Evolutionary conservation across 2,888 invertebrate species (phyloP).

Genomic region (Selenia dentaria): DNA sequence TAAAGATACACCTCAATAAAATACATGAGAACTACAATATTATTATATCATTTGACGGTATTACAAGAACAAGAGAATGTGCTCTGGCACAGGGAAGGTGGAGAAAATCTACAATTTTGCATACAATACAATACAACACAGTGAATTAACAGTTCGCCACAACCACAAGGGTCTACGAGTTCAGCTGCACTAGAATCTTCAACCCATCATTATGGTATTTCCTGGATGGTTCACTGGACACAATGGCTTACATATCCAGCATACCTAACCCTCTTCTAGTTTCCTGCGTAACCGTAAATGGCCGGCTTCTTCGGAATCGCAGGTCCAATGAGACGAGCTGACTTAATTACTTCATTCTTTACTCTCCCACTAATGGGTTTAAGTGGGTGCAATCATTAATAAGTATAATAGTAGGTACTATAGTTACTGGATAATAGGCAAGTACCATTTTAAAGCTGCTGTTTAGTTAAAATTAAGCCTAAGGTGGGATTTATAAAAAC

Average conservation of each 20-base stretch:
- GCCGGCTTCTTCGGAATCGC: conserved; percentile 24
- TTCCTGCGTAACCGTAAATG: conserved; percentile 29
- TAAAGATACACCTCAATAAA: too few relatives aligned
- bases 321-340: conserved; percentile 14
- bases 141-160: not conserved
- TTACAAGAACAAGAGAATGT: not conserved
- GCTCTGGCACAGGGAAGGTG: not conserved
- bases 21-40: too few relatives aligned
- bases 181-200: conserved; percentile 13
- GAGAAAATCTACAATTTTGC: not conserved
- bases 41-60: too few relatives aligned
- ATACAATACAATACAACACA: not conserved
- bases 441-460: too few relatives aligned
- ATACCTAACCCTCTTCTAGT: conserved; percentile 23
- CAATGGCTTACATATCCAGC: conserved; percentile 29
- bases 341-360: conserved; percentile 32
- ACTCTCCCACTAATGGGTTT: conserved; percentile 13
- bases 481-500: too few relatives aligned
- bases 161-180: conserved; percentile 2
- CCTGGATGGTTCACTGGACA: conserved; percentile 26
- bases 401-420: too few relatives aligned
- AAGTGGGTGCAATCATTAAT: conserved; percentile 21
- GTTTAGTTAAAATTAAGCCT: too few relatives aligned
- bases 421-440: too few relatives aligned
- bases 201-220: conserved; percentile 23